A percentile compares a stretch with the other conserved stretches of the same genome.
Evolutionary conservation across 2,888 invertebrate species (phyloP).

Genomic region (Andrena camellia): DNA sequence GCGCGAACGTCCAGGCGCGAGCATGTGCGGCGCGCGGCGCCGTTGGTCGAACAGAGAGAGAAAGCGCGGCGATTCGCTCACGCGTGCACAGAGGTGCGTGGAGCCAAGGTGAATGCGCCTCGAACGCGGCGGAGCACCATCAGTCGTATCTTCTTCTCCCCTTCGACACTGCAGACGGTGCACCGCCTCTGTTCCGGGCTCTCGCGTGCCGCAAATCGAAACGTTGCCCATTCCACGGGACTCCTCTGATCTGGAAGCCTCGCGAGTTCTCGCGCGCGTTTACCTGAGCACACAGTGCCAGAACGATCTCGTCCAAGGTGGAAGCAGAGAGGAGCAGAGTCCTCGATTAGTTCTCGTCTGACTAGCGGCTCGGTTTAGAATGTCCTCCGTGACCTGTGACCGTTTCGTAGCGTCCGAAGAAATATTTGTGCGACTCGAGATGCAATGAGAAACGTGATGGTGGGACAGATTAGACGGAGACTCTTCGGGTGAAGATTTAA

Average conservation of each 20-base stretch:
- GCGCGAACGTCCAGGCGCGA: slow-evolving; percentile 6
- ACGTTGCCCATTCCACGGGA: slow-evolving; percentile 27
- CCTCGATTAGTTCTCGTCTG: slow-evolving; percentile 5
- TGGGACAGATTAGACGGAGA: not conserved
- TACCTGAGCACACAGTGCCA: not conserved
- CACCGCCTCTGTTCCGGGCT: slow-evolving; percentile 40
- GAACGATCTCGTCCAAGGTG: not conserved
- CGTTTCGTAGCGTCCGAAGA: not conserved
- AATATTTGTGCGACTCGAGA: not conserved
- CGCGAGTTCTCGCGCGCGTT: not conserved
- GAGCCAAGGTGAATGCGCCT: slow-evolving; percentile 78
- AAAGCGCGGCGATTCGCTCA: slow-evolving; percentile 57
- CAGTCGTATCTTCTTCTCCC: slow-evolving; percentile 77
- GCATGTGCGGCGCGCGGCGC: not conserved
- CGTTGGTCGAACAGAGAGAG: slow-evolving; percentile 14
- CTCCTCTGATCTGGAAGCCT: slow-evolving; percentile 27
- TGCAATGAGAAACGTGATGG: not conserved
- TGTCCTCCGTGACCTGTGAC: slow-evolving; percentile 10
- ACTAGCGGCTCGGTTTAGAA: not conserved
- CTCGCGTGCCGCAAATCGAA: slow-evolving; percentile 53
- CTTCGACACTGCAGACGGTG: slow-evolving; percentile 71
- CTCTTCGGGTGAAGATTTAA: not conserved
- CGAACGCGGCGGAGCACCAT: slow-evolving; percentile 69
- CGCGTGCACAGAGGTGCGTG: slow-evolving; percentile 71
- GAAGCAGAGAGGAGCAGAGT: not conserved